A percentile compares a stretch with the other conserved stretches of the same genome.
Conservation (phyloP, 1,140 invertebrate species). For the Capitella teleta region DNA sequence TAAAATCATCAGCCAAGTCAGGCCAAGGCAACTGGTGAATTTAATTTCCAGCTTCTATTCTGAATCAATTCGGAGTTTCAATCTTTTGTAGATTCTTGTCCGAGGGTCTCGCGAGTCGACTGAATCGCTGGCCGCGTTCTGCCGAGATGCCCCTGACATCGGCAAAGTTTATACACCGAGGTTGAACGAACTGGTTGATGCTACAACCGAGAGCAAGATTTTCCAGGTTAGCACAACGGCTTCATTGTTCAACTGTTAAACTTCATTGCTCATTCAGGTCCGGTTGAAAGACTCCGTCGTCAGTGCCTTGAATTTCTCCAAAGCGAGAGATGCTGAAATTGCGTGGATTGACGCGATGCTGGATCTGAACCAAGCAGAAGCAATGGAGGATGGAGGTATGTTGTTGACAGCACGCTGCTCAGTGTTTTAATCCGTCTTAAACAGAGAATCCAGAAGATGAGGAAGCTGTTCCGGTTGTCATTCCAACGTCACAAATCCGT, state of each 20-base stretch:
- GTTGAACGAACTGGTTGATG: slow-evolving; percentile 79
- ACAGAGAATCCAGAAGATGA: no score
- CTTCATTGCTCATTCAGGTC: slow-evolving; percentile 48
- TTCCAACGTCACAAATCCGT: no score
- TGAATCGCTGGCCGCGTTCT: slow-evolving; percentile 52
- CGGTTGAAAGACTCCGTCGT: slow-evolving; percentile 80
- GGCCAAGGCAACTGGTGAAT: slow-evolving; percentile 62
- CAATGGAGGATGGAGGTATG: no score
- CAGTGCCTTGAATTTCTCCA: slow-evolving; percentile 72
- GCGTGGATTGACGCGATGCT: slow-evolving; percentile 71
- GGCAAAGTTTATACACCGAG: slow-evolving; percentile 66
- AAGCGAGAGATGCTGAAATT: slow-evolving; percentile 60
- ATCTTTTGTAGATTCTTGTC: slow-evolving; percentile 48
- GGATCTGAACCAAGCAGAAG: slow-evolving; percentile 21
- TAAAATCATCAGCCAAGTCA: slow-evolving; percentile 69
- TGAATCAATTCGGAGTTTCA: background rate
- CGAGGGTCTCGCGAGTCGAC: slow-evolving; percentile 54
- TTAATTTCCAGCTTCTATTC: background rate
- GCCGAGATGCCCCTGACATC: slow-evolving; percentile 46
- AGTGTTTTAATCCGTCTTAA: no score
- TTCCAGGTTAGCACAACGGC: slow-evolving; percentile 63
- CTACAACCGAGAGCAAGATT: slow-evolving; percentile 94
- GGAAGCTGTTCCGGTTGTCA: no score
- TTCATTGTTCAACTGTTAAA: background rate
- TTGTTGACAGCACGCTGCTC: no score